Evolutionary conservation across 1,140 invertebrate species (phyloP).

Genomic region (Saccostrea cuccullata): DNA sequence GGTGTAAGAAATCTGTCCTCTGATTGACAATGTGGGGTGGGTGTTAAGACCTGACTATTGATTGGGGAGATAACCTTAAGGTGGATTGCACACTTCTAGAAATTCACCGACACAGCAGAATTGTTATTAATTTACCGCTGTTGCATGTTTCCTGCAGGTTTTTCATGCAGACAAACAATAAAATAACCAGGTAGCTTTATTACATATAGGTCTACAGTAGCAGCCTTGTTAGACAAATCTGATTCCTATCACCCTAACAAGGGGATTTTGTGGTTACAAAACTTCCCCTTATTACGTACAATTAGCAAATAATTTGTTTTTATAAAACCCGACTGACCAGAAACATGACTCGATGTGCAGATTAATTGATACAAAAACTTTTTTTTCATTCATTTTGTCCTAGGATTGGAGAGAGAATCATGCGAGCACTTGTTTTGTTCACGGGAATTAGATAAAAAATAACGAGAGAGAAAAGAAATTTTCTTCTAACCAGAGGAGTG

Average conservation of each 20-base stretch:
- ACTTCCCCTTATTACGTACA: not conserved
- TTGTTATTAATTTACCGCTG: not conserved
- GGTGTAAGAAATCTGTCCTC: not conserved
- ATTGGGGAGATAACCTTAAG: not conserved
- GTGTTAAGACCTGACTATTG: not conserved
- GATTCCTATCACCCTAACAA: not conserved
- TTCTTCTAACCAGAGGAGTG: slow-evolving; percentile 1
- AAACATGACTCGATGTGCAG: not conserved
- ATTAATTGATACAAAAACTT: not conserved
- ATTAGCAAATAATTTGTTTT: slow-evolving; percentile 28
- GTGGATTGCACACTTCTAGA: not conserved
- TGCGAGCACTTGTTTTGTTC: no score
- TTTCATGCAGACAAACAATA: not conserved
- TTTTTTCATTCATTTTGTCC: not conserved
- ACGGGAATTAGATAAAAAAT: no score
- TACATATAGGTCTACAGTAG: not conserved
- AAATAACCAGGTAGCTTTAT: not conserved
- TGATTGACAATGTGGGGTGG: not conserved
- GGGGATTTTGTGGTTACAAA: slow-evolving; percentile 6
- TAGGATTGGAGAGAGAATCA: not conserved
- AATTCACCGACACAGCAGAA: not conserved
- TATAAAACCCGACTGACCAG: not conserved
- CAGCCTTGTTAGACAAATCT: not conserved
- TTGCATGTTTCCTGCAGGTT: not conserved
- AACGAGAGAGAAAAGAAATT: not conserved